Base-by-base conservation (phyloP, 2,113 vertebrate genomes). In the Saguinus imperator region DNA sequence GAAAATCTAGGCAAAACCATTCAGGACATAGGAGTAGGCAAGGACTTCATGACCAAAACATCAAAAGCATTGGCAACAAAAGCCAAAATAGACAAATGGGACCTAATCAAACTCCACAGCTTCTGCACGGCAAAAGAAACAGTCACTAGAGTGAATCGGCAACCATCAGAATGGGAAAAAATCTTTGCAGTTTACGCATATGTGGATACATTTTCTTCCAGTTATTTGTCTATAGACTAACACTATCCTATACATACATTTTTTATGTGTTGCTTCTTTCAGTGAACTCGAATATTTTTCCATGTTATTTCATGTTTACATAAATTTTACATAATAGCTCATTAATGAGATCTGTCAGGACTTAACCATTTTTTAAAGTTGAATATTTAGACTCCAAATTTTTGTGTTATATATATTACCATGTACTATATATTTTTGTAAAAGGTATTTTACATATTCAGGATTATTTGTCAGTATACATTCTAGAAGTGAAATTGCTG, bases 391-490 rank as follows among this genome's bases (percentile, higher is more conserved):
- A 80, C 17, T 37, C 29, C 64, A 48, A 70, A 89, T 50, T 88
- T 92, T 48, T 87, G 5, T 87, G 32, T n/a, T 83, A 68, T 58
- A 55, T 52, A 55, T 40, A 43, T 52, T 76, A 82, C 16, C 29
- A 55, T 1, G 20, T 40, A 40, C 20, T 2, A 21, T 61, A 8
- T 32, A 87, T 50, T 95, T 89, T 83, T 40, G 35, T 43, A 40
- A 7, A 94, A 94, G 52, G 16, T 84, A 76, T 73, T 97, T 84
- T 89, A 85, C 7, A 94, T 43, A 89, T 27, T 91, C 55, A 76
- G 32, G 14, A 89, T 81, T 50, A 66, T 14, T 89, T 81, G 8
- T 75, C 43, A 89, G 35, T 70, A 84, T 0, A 89, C 6, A 80
- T 68, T 80, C 55, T 14, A 86, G 80, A 89, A 40, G 10, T 9